phyloP scores from a whole-genome alignment of 2,888 invertebrate genomes.

The Platynereis dumerilii region DNA sequence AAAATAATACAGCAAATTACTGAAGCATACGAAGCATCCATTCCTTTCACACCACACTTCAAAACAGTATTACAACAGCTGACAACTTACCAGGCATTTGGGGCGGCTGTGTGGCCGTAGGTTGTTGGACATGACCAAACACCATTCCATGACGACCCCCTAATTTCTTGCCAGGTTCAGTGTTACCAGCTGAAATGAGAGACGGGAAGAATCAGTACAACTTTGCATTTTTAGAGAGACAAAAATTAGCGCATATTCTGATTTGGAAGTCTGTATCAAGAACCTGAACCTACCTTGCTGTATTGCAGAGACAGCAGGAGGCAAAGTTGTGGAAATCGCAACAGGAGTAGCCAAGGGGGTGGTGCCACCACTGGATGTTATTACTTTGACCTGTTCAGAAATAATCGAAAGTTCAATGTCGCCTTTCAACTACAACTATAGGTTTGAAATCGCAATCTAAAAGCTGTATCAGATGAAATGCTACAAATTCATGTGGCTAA shows the following conservation, averaged over 20 bases:
- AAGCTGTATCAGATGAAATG: background rate
- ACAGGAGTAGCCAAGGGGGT: constrained; percentile 66
- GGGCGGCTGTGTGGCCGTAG: constrained; percentile 17
- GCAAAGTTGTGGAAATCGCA: constrained; percentile 69
- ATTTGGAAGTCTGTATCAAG: too few species aligned
- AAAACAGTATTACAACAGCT: too few species aligned
- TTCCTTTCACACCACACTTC: background rate
- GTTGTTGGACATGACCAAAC: constrained; percentile 43
- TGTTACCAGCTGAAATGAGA: constrained; percentile 15
- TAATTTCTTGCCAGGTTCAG: constrained; percentile 26
- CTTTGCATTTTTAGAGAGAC: too few species aligned
- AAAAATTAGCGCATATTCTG: too few species aligned
- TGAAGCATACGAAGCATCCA: constrained; percentile 8
- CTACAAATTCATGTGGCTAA: background rate
- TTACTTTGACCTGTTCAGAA: constrained; percentile 69
- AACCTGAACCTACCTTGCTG: constrained; percentile 52
- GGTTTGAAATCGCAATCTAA: background rate
- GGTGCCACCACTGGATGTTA: constrained; percentile 66
- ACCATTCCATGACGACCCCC: constrained; percentile 51
- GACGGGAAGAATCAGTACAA: background rate
- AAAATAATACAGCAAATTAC: constrained; percentile 8
- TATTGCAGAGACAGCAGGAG: constrained; percentile 71
- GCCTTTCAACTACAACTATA: background rate
- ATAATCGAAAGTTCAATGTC: background rate
- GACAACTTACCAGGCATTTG: constrained; percentile 14